phyloP scores from a whole-genome alignment of 2,888 invertebrate species.

The Stenotaenia linearis region DNA sequence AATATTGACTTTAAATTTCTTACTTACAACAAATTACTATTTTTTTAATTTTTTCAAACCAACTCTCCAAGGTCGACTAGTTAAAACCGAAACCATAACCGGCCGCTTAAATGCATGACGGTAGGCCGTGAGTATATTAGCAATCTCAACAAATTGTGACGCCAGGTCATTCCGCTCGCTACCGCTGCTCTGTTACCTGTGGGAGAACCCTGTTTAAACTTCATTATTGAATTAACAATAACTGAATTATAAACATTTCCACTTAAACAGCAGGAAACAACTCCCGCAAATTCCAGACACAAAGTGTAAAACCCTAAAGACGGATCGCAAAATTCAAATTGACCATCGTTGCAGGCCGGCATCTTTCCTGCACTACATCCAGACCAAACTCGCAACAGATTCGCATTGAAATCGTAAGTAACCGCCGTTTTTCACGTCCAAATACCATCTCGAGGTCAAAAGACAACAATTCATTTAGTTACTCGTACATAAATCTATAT shows the following conservation, averaged over 20 bases:
- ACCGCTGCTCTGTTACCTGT: background rate
- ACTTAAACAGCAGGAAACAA: background rate
- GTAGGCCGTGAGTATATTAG: background rate
- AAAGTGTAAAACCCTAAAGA: background rate
- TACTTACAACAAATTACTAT: too few relatives aligned
- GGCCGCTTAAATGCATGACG: background rate
- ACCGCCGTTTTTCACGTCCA: background rate
- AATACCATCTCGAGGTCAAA: background rate
- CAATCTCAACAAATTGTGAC: background rate
- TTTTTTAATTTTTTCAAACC: too few relatives aligned
- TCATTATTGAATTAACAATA: background rate
- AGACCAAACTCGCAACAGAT: background rate
- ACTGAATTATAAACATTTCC: background rate
- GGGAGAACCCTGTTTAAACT: background rate
- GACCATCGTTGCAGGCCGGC: background rate
- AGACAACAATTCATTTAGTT: background rate
- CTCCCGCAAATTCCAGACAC: background rate
- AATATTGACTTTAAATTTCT: too few relatives aligned
- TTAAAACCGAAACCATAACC: too few relatives aligned
- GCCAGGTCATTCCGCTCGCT: background rate
- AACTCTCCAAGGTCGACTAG: too few relatives aligned
- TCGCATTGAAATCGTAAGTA: background rate
- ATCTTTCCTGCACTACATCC: slow-evolving; percentile 1
- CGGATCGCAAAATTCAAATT: background rate
- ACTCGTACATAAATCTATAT: background rate